Evolutionary conservation across 2,113 vertebrate genomes (phyloP).

Genomic region (Oryzias woworae): DNA sequence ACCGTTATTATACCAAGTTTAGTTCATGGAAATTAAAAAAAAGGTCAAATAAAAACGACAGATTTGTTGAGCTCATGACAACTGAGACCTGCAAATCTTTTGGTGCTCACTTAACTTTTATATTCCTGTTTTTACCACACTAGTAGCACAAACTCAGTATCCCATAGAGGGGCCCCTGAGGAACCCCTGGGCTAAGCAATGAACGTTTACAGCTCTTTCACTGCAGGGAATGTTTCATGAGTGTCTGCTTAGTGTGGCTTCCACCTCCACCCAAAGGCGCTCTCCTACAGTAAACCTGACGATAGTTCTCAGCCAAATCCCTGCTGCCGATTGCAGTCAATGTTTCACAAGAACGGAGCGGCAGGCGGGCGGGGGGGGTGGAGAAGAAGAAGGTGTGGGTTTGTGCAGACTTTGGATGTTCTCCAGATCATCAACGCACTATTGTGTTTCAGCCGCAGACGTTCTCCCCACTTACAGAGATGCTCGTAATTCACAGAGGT

Average conservation of each 20-base stretch:
- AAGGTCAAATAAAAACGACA: no score
- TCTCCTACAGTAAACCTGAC: conserved; percentile 38
- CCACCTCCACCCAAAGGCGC: conserved; percentile 40
- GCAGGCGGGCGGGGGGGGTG: not conserved
- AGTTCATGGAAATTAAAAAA: no score
- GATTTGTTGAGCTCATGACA: no score
- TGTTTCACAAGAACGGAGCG: conserved; percentile 43
- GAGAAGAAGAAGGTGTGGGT: conserved; percentile 32
- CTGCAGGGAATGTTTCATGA: conserved; percentile 61
- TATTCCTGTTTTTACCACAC: no score
- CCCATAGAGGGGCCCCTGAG: not conserved
- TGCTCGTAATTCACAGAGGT: conserved; percentile 49
- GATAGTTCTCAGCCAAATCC: conserved; percentile 44
- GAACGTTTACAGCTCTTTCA: conserved; percentile 50
- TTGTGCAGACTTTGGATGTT: conserved; percentile 42
- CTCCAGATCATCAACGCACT: conserved; percentile 70
- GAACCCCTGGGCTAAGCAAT: conserved; percentile 14
- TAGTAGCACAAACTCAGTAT: no score
- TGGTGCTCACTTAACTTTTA: no score
- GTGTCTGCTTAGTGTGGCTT: conserved; percentile 41
- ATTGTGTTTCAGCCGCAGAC: conserved; percentile 67
- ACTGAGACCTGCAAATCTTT: no score
- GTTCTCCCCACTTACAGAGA: conserved; percentile 35
- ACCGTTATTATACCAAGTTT: no score
- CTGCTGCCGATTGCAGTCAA: conserved; percentile 32